Evolutionary conservation across 2,888 invertebrate species (phyloP).

Genomic region (Rhorus exstirpatorius): DNA sequence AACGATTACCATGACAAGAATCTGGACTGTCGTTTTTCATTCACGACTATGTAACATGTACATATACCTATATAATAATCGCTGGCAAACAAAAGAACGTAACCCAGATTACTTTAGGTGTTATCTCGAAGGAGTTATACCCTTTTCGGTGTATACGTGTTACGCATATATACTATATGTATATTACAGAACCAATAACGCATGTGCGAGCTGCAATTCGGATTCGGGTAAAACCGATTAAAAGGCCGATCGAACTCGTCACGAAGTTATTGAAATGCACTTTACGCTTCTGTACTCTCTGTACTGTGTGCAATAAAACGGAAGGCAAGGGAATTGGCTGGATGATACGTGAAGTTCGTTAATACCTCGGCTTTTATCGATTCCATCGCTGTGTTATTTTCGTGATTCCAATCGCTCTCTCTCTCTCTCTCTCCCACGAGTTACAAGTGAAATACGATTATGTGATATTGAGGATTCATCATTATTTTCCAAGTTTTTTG

Average conservation of each 20-base stretch:
- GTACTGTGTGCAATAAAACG: constrained; percentile 61
- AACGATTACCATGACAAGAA: constrained; percentile 51
- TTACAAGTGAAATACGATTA: background rate
- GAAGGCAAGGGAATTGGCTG: constrained; percentile 28
- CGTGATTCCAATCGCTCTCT: constrained; percentile 22
- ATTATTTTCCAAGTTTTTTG: constrained; percentile 10
- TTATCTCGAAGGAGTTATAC: too few relatives aligned
- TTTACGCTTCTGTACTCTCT: constrained; percentile 70
- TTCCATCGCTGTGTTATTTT: constrained; percentile 19
- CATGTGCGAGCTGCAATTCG: constrained; percentile 73
- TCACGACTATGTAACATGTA: constrained; percentile 35
- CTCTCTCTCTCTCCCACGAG: background rate
- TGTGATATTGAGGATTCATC: background rate
- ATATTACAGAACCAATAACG: constrained; percentile 52
- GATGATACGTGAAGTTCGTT: constrained; percentile 34
- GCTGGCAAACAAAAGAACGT: too few relatives aligned
- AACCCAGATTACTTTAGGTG: too few relatives aligned
- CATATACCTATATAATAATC: too few relatives aligned
- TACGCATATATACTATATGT: background rate
- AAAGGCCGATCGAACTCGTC: constrained; percentile 79
- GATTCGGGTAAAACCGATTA: constrained; percentile 80
- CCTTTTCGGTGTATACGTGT: background rate
- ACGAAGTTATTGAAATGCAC: constrained; percentile 81
- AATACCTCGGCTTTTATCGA: constrained; percentile 32
- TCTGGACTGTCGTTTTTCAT: constrained; percentile 43